Base-by-base conservation (phyloP, 2,888 invertebrate genomes). In the Andrena bucephala region DNA sequence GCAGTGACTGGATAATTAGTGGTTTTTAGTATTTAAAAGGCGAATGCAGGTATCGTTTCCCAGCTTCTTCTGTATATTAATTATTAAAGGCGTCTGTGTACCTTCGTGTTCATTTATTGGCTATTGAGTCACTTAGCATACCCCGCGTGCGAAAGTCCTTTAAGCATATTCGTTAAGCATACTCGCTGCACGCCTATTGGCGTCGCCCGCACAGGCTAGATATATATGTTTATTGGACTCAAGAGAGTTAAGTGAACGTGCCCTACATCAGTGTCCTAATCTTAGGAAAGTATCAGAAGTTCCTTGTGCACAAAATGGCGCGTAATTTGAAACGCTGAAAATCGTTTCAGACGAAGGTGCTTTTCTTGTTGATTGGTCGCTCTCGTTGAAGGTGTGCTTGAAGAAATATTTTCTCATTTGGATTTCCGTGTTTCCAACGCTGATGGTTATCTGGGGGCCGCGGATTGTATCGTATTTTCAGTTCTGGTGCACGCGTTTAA, bases 381-480 rank as follows among this genome's bases (percentile, higher is more conserved):
- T 57, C 57, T 57, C 20, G 13, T 20, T 57, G 24, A 24, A 57
- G 4, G 24, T 57, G 4, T 27, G 20, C 20, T 57, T 10, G 57
- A 57, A 57, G 10, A 57, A 57, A 57, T 57, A 57, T 57, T 57
- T 27, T 57, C 57, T 27, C 24, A 57, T 57, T 57, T 57, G 8
- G 10, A 24, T 20, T 24, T 57, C 24, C 57, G 24, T 57, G 57
- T 57, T 24, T 57, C 57, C 24, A 57, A 27, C 57, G 24, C 10
- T 3, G 57, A 57, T 57, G 27, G 57, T 27, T 57, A 57, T 57
- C 57, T 57, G 24, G 20, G 57, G 57, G 27, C 24, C 57, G 24
- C 24, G 57, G 57, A 57, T 57, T 24, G 57, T 24, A 27, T 27
- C 20, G 24, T 57, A 13, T 57, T 57, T 57, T 57, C 57, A 57